Evolutionary conservation across 1,140 invertebrate genomes (phyloP), one percentile per base, ranked within the genome.

Genomic region (Intoshia linei): DNA sequence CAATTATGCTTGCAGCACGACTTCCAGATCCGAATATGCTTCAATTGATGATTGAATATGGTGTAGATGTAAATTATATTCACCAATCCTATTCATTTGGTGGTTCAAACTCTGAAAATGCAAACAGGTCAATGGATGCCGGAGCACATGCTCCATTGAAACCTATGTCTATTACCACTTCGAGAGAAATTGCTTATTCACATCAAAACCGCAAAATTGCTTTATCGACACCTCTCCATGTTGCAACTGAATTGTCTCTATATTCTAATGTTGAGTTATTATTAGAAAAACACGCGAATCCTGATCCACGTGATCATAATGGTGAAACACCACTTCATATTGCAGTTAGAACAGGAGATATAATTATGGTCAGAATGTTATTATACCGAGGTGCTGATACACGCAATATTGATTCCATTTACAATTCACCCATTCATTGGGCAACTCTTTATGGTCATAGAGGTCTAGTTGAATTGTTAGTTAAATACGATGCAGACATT

Each of bases 371-470:
- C 10, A 34, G 33, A 14, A 39, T 42, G 41, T 19, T 42, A 7
- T 22, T 42, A 23, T 23, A 37, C 13, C 39, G 39, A 20, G 41
- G 41, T 17, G 41, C 36, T 22, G 36, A 39, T 31, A 37, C 41
- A 4, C 19, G 18, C 2, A 20, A 39, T 11, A 21, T 33, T 19
- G 41, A 42, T 39, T 21, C 24, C 14, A 22, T 21, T 14, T 32
- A 30, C 13, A 42, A 42, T 21, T 37, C 41, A 17, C 20, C 41
- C 5, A 27, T 42, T 10, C 41, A 42, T 19, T 30, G 34, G 3
- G 41, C 34, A 14, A 39, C 41, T 5, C 22, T 42, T 5, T 39
- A 39, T 34, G 41, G 41, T 13, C 41, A 42, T 29, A 25, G 39
- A 11, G 37, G 39, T 19, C 11, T 42, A 33, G 41, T 39, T 14